Conservation (phyloP, 1,140 invertebrate species). For the Holcopasites calliopsidis region DNA sequence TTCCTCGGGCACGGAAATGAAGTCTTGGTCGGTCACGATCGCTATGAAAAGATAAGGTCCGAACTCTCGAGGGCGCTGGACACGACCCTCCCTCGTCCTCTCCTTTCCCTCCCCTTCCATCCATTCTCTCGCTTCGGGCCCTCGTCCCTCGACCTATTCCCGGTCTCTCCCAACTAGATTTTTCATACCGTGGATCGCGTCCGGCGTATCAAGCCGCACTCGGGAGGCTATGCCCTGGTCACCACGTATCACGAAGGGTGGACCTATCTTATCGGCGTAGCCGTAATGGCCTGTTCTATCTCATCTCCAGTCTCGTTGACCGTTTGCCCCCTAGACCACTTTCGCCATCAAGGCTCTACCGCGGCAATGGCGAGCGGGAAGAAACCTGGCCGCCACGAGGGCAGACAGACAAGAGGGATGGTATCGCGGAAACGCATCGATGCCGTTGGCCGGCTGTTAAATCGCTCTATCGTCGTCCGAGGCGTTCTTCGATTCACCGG, state of each 20-base stretch:
- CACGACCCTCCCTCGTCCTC: constrained; percentile 46
- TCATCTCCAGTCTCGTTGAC: constrained; percentile 73
- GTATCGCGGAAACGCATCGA: constrained; percentile 56
- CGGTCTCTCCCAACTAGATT: constrained; percentile 68
- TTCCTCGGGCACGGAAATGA: constrained; percentile 77
- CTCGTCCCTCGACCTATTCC: constrained; percentile 15
- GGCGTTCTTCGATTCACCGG: neutral
- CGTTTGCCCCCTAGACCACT: constrained; percentile 62
- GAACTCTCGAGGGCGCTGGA: constrained; percentile 64
- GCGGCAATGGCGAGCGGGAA: constrained; percentile 59
- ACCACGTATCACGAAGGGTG: constrained; percentile 67
- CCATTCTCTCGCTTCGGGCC: constrained; percentile 11
- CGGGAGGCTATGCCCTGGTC: constrained; percentile 60
- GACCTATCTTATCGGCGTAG: constrained; percentile 78
- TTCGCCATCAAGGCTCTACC: constrained; percentile 58
- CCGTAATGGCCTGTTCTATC: constrained; percentile 79
- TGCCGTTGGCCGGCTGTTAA: constrained; percentile 27
- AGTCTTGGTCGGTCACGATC: constrained; percentile 77
- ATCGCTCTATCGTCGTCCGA: constrained; percentile 20
- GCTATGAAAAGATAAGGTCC: constrained; percentile 76
- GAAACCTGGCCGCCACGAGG: constrained; percentile 53
- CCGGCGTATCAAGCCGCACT: constrained; percentile 74
- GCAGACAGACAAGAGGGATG: constrained; percentile 1
- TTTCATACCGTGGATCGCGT: constrained; percentile 77
- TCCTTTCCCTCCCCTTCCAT: constrained; percentile 12